phyloP scores from a whole-genome alignment of 2,113 vertebrate species.

The Sebastes fasciatus region DNA sequence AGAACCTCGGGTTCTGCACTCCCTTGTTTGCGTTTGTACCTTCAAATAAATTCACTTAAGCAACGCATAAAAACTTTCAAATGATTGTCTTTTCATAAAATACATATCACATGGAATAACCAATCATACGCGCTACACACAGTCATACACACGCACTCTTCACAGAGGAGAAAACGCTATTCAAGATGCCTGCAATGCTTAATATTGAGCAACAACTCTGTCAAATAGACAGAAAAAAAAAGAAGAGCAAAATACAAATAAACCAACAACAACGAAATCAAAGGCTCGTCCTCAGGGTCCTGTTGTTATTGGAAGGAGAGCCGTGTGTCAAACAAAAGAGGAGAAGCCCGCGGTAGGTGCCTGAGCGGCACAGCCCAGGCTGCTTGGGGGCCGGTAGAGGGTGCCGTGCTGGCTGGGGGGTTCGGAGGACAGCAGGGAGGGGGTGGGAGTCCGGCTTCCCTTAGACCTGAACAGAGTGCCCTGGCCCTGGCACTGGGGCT shows the following conservation, averaged over 20 bases:
- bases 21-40: constrained; percentile 56
- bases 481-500: constrained; percentile 89
- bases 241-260: constrained; percentile 60
- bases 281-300: constrained; percentile 71
- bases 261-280: constrained; percentile 73
- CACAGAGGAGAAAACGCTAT: constrained; percentile 73
- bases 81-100: constrained; percentile 85
- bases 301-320: constrained; percentile 72
- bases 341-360: constrained; percentile 96
- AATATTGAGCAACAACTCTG: constrained; percentile 69
- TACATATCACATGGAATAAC: constrained; percentile 65
- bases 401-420: constrained; percentile 88
- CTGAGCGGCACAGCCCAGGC: constrained; percentile 91
- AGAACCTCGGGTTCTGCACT: constrained; percentile 53
- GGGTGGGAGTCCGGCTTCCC: constrained; percentile 97
- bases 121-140: constrained; percentile 60
- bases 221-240: constrained; percentile 62
- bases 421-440: constrained; percentile 90
- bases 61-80: constrained; percentile 67
- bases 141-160: constrained; percentile 67
- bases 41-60: constrained; percentile 67
- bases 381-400: constrained; percentile 95
- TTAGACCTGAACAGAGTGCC: constrained; percentile 95
- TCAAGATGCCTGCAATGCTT: constrained; percentile 72
- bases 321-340: constrained; percentile 94